Base-by-base conservation (phyloP, 2,113 vertebrate genomes). In the Phainopepla nitens region DNA sequence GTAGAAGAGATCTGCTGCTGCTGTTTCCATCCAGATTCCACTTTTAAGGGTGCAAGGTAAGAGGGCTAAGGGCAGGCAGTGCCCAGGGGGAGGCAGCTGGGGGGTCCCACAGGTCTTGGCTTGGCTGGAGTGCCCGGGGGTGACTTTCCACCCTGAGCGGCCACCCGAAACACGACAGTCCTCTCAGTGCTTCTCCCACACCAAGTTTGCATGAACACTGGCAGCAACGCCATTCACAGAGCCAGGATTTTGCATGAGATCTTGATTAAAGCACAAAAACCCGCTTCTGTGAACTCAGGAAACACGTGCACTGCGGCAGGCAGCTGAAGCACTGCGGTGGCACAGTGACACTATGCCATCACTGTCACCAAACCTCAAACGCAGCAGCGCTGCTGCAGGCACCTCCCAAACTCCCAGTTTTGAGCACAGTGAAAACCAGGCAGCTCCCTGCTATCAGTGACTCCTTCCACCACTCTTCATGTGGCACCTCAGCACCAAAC, bases 151-250 rank as follows among this genome's bases (percentile, higher is more conserved):
- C 29, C 31, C 54, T 1, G 2, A 70, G 72, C 66, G 86, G 79
- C 53, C 71, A 35, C 79, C 61, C 0, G 0, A 29, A 79, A 51
- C 5, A 1, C 19, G 8, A 0, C 2, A 2, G 51, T 8, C 8
- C 69, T 58, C 54, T 61, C 5, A 1, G 60, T 1, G 49, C 72
- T 60, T 22, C 45, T 66, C 50, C 83, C 10, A 6, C 9, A 1
- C 1, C 0, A 25, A 2, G n/a, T 60, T 49, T 82, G 89, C 93
- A 87, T 3, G 47, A 39, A 4, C 25, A 15, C 36, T 14, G 13
- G 20, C 57, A 66, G 75, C 6, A 2, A 3, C 0, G 6, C 13
- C 0, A 0, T 4, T 25, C 45, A 58, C 76, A 83, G 83, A 23
- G 89, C 25, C 0, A 5, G 56, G 69, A 10, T 70, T 92, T 85